phyloP scores from a whole-genome alignment of 2,797 vertebrate genomes.

The Alca torda region DNA sequence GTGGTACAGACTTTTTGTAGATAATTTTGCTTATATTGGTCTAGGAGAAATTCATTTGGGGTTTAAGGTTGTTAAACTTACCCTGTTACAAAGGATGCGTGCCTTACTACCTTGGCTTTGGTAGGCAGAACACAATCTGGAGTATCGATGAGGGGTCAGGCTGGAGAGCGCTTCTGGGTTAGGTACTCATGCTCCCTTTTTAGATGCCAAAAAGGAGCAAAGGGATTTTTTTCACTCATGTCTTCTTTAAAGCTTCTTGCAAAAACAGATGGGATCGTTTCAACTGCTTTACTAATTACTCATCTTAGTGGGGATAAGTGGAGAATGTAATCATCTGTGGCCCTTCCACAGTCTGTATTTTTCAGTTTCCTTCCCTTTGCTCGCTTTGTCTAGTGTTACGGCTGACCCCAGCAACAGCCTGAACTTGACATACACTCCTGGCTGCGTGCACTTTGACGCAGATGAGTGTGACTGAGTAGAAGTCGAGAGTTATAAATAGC shows the following conservation, averaged over 20 bases:
- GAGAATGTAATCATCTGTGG: background rate
- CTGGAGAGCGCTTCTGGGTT: background rate
- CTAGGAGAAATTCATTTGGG: background rate
- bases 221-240: background rate
- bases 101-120: background rate
- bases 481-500: slow-evolving; percentile 29
- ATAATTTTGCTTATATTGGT: background rate
- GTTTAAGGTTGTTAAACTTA: background rate
- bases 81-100: background rate
- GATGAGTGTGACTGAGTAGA: background rate
- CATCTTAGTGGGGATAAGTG: background rate
- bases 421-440: background rate
- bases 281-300: background rate
- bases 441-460: background rate
- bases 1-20: background rate
- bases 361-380: background rate
- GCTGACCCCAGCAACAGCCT: background rate
- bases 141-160: background rate
- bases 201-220: background rate
- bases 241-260: background rate
- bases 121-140: background rate
- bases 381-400: background rate
- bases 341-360: background rate
- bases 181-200: background rate
- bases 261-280: background rate